Evolutionary conservation across 2,797 vertebrate species (phyloP).

Genomic region (Agapornis canus): DNA sequence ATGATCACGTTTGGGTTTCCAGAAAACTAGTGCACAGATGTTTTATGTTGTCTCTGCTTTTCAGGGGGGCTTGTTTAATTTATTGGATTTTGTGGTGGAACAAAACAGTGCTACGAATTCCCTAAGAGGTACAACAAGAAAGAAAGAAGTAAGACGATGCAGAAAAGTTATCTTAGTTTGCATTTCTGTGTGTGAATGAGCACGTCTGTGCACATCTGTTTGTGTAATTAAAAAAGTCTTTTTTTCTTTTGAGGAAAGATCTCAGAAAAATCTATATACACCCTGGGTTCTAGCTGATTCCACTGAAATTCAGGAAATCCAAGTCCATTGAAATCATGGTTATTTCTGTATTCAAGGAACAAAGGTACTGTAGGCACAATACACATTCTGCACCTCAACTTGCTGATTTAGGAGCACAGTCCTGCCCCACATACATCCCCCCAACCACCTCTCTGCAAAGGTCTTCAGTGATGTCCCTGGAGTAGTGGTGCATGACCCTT

Average conservation of each 20-base stretch:
- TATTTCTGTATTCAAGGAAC: neutral
- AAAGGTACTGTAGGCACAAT: neutral
- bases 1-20: conserved; percentile 5
- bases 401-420: neutral
- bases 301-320: neutral
- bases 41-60: conserved; percentile 32
- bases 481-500: neutral
- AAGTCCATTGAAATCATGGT: neutral
- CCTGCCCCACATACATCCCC: neutral
- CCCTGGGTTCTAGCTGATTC: neutral
- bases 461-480: neutral
- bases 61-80: neutral
- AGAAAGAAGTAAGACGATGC: neutral
- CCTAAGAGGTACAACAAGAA: neutral
- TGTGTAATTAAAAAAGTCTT: neutral
- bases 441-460: neutral
- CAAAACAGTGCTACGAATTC: conserved; percentile 8
- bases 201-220: neutral
- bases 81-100: conserved; percentile 2
- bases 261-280: neutral
- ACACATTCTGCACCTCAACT: neutral
- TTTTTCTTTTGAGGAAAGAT: neutral
- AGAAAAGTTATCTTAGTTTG: neutral
- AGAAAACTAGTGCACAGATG: conserved; percentile 38
- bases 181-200: neutral